Evolutionary conservation across 64 coral and sea anemone species (phyloP), one percentile per base, ranked within the genome.

Genomic region (Stichodactyla helianthus): DNA sequence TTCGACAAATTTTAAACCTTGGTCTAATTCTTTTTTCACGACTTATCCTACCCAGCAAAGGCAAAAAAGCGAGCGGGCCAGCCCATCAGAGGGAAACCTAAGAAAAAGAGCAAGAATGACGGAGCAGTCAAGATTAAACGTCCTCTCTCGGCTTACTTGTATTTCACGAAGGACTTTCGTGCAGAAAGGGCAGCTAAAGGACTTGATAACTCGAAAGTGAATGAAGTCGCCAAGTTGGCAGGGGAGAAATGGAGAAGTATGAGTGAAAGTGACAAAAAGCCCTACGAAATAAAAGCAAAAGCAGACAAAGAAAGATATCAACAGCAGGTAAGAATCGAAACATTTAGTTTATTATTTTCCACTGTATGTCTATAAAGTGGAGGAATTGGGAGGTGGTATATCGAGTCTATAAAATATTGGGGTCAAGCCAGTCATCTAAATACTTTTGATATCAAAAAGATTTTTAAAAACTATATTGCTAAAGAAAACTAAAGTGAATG

Each of bases 161-260:
- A 94, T 82, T 98, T 98, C 77, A 98, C 90, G 52, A 92, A 91
- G 35, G 88, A 89, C 82, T 98, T 98, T 87, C 95, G 92, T 54
- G 82, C 87, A 63, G 83, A 92, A 85, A 89, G 88, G 87, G 91
- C 91, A 84, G 68, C 71, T 7, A 94, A 98, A 80, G 92, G 92
- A 53, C 67, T 82, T n/a, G 52, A 88, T 52, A 84, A 90, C 20
- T 87, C 92, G 20, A 98, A 94, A 52, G 93, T 89, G 62, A 94
- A 94, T 79, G 95, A 98, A 74, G 95, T 98, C 31, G 95, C 95
- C 63, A 98, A 98, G 87, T 78, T 84, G 12, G 95, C 92, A 55
- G 95, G 95, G 85, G 95, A 98, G 71, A 94, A 77, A 87, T 98
- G 95, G 95, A 83, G 95, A 85, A 60, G 1, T 20, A 98, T 98